Conservation (phyloP, 1,140 invertebrate genomes). For the Ceratosolen solmsi region DNA sequence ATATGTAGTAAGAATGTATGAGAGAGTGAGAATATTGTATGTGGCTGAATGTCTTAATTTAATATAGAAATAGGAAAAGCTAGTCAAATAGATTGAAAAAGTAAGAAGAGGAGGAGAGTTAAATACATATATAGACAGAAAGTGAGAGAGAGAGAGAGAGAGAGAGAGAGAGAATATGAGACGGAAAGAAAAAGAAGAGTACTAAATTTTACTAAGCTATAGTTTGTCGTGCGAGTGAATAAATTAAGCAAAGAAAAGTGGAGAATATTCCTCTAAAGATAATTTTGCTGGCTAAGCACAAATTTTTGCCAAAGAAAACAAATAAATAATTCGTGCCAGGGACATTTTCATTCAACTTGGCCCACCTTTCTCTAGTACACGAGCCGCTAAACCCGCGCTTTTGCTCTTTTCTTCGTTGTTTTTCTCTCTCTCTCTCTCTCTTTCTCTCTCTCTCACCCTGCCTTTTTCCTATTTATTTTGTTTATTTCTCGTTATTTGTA, state of each 20-base stretch:
- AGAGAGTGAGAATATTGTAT: neutral
- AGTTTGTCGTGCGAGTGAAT: conserved; percentile 20
- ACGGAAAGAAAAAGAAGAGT: neutral
- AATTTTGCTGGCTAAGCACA: conserved; percentile 36
- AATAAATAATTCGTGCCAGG: conserved; percentile 55
- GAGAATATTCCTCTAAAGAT: conserved; percentile 12
- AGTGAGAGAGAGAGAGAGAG: neutral
- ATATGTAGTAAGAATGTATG: too few relatives aligned
- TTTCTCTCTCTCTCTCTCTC: neutral
- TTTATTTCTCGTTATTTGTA: conserved; percentile 15
- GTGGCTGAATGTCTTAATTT: too few relatives aligned
- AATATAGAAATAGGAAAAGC: too few relatives aligned
- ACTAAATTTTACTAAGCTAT: neutral
- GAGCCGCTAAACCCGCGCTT: conserved; percentile 33
- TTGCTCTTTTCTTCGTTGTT: conserved; percentile 46
- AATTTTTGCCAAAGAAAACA: conserved; percentile 63
- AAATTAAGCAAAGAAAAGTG: conserved; percentile 35
- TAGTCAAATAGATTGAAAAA: neutral
- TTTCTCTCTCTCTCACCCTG: neutral
- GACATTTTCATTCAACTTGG: conserved; percentile 33
- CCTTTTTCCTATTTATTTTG: conserved; percentile 3
- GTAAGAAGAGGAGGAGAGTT: neutral
- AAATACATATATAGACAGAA: neutral
- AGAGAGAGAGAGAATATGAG: neutral
- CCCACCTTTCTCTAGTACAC: conserved; percentile 43